phyloP scores from a whole-genome alignment of 2,113 vertebrate genomes.

The Theristicus caerulescens region DNA sequence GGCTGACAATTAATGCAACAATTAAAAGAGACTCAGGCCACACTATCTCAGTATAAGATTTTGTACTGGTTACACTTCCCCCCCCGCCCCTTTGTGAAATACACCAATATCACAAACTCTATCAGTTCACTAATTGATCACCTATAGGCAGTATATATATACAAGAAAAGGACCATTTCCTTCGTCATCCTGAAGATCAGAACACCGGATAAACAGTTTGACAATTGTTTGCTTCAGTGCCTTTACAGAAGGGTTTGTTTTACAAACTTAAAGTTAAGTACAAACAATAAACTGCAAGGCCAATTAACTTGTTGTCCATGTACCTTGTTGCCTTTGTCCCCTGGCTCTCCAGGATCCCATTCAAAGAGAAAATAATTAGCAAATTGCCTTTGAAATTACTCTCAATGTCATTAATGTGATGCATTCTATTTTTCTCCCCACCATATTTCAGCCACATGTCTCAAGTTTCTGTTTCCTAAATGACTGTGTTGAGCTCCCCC shows the following conservation, averaged over 20 bases:
- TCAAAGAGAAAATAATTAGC: not conserved
- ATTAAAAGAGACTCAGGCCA: not conserved
- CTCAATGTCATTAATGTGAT: not conserved
- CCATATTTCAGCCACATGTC: constrained; percentile 56
- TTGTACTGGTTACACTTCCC: not conserved
- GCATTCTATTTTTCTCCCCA: constrained; percentile 16
- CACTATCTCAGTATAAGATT: not conserved
- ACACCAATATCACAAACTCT: not conserved
- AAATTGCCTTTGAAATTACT: constrained; percentile 6
- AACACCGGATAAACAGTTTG: not conserved
- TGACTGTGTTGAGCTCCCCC: not conserved
- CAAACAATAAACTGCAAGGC: not conserved
- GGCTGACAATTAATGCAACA: not conserved
- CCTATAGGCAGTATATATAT: not conserved
- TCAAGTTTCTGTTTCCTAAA: constrained; percentile 26
- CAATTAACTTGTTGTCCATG: not conserved
- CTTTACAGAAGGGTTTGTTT: not conserved
- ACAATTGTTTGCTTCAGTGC: not conserved
- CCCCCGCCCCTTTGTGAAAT: not conserved
- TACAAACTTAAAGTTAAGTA: not conserved
- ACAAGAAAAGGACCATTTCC: not conserved
- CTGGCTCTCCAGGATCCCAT: not conserved
- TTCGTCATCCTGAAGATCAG: not conserved
- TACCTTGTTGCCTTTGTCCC: not conserved
- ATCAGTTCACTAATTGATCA: not conserved